These are phyloP conservation scores for Orchesella cincta DNA, from an alignment of 1,140 invertebrate species.

Conservation along the genomic window DNA sequence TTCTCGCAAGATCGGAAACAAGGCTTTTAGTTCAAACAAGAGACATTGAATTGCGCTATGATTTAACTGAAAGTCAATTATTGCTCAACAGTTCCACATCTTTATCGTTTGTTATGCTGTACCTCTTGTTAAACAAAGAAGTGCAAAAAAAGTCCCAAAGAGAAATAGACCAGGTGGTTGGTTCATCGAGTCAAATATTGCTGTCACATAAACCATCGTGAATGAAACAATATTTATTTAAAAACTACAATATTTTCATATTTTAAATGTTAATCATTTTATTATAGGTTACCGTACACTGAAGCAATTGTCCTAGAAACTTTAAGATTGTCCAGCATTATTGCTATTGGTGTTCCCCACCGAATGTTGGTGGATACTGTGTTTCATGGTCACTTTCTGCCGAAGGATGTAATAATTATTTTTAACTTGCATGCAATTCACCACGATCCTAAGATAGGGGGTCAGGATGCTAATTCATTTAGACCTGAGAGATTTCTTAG, in stretches of 20 bases:
- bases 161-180: constrained; percentile 54
- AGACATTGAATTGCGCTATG: too few species aligned
- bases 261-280: too few species aligned
- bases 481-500: constrained; percentile 53
- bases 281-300: constrained; percentile 12
- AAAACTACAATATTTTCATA: too few species aligned
- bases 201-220: too few species aligned
- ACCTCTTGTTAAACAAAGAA: constrained; percentile 54
- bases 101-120: background rate
- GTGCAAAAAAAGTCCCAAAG: constrained; percentile 55
- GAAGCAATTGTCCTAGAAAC: constrained; percentile 8
- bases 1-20: too few species aligned
- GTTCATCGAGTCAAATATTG: too few species aligned
- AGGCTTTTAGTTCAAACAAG: too few species aligned
- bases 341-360: background rate
- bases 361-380: background rate
- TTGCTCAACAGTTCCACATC: too few species aligned
- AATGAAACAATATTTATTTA: too few species aligned
- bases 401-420: constrained; percentile 42
- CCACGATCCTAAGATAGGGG: constrained; percentile 53
- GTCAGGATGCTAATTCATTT: constrained; percentile 54
- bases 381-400: constrained; percentile 35
- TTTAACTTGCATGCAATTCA: background rate
- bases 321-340: background rate
- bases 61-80: too few species aligned